phyloP scores from a whole-genome alignment of 2,888 invertebrate species.

The Tridacna gigas region DNA sequence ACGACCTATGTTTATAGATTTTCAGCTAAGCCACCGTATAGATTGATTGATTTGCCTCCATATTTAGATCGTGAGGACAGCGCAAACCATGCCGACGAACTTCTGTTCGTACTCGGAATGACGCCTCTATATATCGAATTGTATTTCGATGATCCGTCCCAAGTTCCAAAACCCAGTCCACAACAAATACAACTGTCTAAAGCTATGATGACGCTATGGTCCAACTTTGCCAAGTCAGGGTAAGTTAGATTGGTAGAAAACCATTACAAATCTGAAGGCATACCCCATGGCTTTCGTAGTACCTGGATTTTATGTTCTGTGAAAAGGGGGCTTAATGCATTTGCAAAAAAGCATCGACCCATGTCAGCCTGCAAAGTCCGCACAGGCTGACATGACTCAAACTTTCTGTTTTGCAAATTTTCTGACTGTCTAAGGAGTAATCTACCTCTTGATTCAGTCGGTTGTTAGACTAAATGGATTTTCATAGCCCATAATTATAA shows the following conservation, averaged over 20 bases:
- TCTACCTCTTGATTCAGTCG: no score
- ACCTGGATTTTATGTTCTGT: no score
- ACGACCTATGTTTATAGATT: slow-evolving; percentile 25
- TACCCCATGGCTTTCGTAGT: no score
- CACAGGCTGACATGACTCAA: no score
- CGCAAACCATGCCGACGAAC: slow-evolving; percentile 12
- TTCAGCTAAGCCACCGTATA: background rate
- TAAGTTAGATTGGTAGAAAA: background rate
- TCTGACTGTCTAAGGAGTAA: no score
- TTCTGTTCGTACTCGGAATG: background rate
- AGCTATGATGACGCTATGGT: slow-evolving; percentile 16
- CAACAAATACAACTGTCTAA: slow-evolving; percentile 2
- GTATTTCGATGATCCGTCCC: background rate
- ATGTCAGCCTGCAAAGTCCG: no score
- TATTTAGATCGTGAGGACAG: background rate
- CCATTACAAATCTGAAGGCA: no score
- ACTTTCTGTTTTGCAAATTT: no score
- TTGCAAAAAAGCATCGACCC: no score
- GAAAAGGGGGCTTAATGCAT: no score
- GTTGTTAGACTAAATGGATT: no score
- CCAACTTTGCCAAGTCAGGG: slow-evolving; percentile 18
- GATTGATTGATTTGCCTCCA: background rate
- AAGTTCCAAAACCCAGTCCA: background rate
- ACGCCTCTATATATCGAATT: background rate
- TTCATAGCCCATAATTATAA: no score